phyloP scores from a whole-genome alignment of 2,888 invertebrate species.

The Drosophila koepferae region DNA sequence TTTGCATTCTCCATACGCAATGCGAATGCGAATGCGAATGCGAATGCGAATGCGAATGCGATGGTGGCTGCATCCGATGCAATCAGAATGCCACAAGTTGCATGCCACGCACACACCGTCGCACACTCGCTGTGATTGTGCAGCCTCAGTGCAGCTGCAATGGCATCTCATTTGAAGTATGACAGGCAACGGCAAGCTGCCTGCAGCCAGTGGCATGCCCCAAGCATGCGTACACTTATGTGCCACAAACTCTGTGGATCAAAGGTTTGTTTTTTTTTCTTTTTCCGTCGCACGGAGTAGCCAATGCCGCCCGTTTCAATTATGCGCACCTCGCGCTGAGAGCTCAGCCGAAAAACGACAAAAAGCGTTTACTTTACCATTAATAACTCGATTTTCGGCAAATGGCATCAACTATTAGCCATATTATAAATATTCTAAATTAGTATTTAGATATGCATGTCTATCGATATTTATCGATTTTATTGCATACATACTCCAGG shows the following conservation, averaged over 20 bases:
- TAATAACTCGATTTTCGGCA: no score
- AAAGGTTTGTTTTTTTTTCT: background rate
- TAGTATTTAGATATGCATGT: no score
- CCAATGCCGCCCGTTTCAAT: constrained; percentile 1
- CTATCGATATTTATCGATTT: background rate
- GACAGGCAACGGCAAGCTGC: constrained; percentile 1
- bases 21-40: background rate
- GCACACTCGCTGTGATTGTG: constrained; percentile 1
- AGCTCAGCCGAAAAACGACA: background rate
- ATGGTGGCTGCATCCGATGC: constrained; percentile 4
- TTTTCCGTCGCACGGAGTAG: background rate
- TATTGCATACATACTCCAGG: no score
- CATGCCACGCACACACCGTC: constrained; percentile 10
- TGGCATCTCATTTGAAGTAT: constrained; percentile 16
- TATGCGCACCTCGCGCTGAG: background rate
- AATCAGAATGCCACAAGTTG: constrained; percentile 33
- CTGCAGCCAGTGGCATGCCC: constrained; percentile 7
- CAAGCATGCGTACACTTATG: constrained; percentile 13
- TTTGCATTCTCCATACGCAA: constrained; percentile 41
- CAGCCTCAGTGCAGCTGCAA: constrained; percentile 1
- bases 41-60: background rate
- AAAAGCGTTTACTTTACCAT: background rate
- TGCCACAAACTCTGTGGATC: constrained; percentile 21
- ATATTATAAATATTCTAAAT: no score
- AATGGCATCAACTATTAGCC: no score